These are phyloP conservation scores for Dicerorhinus sumatrensis DNA, from an alignment of 2,113 vertebrate species.

Conservation along the genomic window DNA sequence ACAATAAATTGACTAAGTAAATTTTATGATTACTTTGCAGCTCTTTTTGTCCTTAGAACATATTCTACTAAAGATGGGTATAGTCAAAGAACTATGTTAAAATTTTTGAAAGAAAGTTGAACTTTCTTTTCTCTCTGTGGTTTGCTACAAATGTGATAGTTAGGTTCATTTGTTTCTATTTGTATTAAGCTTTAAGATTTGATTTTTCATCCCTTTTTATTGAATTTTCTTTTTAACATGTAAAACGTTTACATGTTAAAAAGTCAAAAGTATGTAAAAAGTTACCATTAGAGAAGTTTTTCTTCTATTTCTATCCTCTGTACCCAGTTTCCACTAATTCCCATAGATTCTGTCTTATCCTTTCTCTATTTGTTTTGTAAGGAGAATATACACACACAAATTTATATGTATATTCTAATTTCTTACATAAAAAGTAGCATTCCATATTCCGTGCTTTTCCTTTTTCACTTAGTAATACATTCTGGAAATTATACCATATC, in stretches of 20 bases:
- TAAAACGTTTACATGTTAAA: conserved; percentile 44
- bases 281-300: not conserved
- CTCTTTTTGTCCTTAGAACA: not conserved
- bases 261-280: conserved; percentile 17
- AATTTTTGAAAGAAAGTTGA: not conserved
- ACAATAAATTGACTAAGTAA: not conserved
- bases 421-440: not conserved
- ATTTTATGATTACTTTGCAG: not conserved
- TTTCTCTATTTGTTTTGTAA: not conserved
- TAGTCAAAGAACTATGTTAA: not conserved
- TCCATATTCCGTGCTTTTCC: not conserved
- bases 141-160: conserved; percentile 10
- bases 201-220: not conserved
- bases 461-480: not conserved
- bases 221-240: not conserved
- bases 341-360: not conserved
- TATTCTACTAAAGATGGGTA: not conserved
- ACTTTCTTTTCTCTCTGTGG: not conserved
- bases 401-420: not conserved
- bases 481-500: not conserved
- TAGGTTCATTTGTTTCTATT: conserved; percentile 20
- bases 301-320: not conserved
- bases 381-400: not conserved
- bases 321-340: not conserved
- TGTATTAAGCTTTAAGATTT: not conserved